Evolutionary conservation across 2,888 invertebrate species (phyloP), one percentile per base, ranked within the genome.

Genomic region (Calephelis perditalis): DNA sequence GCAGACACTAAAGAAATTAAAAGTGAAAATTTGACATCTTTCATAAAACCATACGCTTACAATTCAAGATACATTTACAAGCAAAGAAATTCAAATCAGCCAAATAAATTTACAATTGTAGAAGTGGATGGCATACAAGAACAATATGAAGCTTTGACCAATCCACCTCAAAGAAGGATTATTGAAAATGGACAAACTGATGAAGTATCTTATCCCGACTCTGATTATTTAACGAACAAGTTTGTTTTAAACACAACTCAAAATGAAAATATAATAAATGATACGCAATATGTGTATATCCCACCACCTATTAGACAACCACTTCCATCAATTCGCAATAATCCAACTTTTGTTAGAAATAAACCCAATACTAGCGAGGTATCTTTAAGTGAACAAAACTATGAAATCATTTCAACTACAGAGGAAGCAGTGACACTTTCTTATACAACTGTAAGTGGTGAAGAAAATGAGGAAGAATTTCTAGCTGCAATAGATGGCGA

Each of bases 61-160:
- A 52, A 52, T 11, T 11, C 52, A 52, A 52, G 11, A 15, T 52
- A 52, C 11, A 11, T 35, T 11, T 52, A 52, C 35, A 52, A 52
- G 35, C 52, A 52, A 52, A 35, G 52, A 11, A 52, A 52, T 52
- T 52, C 52, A 52, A 52, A 52, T 26, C 52, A 52, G 9, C 52
- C 52, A 52, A 52, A 52, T 26, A 52, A 52, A 52, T 52, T 52
- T 52, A 15, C 52, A 11, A 52, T 52, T 35, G 52, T 52, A 15
- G 35, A 52, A 52, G 52, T 52, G 4, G 35, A 35, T 35, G 35
- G 35, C 6, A 35, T 52, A 26, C 52, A 52, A 12, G 9, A 15
- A 52, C 52, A 52, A 11, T 52, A 52, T 52, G 52, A 52, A 3
- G 35, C 52, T 4, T 52, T 52, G 11, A 35, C 11, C 11, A 52